Base-by-base conservation (phyloP, 2,797 vertebrate species). In the Perodicticus potto region DNA sequence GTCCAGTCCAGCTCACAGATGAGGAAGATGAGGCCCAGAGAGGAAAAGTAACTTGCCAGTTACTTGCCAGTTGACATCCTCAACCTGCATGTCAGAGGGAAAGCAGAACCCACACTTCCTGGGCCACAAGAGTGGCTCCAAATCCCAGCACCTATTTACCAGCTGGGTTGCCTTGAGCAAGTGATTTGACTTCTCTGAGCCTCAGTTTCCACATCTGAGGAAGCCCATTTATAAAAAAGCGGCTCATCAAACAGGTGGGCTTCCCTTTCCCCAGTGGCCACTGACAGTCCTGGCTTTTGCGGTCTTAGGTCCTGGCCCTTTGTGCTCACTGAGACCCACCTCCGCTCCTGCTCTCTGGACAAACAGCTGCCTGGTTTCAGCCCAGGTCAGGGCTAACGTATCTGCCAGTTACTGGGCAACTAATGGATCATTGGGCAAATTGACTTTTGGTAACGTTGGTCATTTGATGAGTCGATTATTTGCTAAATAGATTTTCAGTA, bases 401-500 rank as follows among this genome's bases (percentile, higher is more conserved):
- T 67, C 73, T 72, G 77, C 77, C 59, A 43, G 17, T 88, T 61
- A 25, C 76, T 57, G 84, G 37, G 43, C 3, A 5, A 69, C 49
- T 32, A 40, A 65, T 1, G n/a, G 69, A 65, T 86, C 80, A 67
- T 0, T 83, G 94, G 53, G 78, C 63, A 89, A 84, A 94, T 59
- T 43, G 81, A 86, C 67, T 95, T 82, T 89, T 12, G 12, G 81
- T 80, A 76, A 76, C 91, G 76, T 49, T 53, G 65, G 70, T 77
- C 80, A 83, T 70, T 93, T 92, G 94, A 83, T 87, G 72, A 89
- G 94, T 40, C 80, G 65, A 61, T 72, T 96, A 45, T 89, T 95
- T 96, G 76, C 87, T 83, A 93, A 95, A 84, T 92, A 67, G 76
- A 76, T 95, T 89, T 96, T 81, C 67, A 74, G 76, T 45, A 93